Conservation (phyloP, 2,797 vertebrate species). For the Champsocephalus gunnari region DNA sequence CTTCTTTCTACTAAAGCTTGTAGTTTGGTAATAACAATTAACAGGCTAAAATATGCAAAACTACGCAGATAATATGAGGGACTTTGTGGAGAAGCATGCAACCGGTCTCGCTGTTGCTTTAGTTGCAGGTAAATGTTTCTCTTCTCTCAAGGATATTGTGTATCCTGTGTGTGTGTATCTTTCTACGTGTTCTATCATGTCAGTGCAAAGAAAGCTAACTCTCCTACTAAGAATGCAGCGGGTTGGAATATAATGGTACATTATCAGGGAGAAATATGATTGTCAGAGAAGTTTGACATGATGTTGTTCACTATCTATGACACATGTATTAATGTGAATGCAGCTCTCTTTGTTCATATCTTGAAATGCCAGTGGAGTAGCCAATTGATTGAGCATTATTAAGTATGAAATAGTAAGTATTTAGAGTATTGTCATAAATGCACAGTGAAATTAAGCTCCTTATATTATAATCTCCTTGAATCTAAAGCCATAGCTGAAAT, state of each 20-base stretch:
- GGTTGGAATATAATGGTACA: no score
- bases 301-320: neutral
- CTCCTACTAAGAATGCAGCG: neutral
- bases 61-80: slow-evolving; percentile 45
- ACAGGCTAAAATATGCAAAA: slow-evolving; percentile 62
- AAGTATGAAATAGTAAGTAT: neutral
- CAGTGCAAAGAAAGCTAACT: neutral
- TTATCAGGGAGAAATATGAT: neutral
- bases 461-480: neutral
- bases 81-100: slow-evolving; percentile 61
- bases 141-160: neutral
- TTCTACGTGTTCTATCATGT: neutral
- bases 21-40: neutral
- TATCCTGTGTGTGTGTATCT: neutral
- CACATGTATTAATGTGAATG: neutral
- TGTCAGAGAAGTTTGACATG: neutral
- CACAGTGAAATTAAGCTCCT: neutral
- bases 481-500: neutral
- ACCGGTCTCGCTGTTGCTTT: slow-evolving; percentile 48
- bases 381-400: neutral
- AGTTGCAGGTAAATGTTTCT: slow-evolving; percentile 68
- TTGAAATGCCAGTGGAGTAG: neutral
- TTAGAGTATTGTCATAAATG: neutral
- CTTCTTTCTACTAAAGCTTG: no score
- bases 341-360: neutral